Conservation (phyloP, 1,140 invertebrate species). For the Drosophila setifemur region DNA sequence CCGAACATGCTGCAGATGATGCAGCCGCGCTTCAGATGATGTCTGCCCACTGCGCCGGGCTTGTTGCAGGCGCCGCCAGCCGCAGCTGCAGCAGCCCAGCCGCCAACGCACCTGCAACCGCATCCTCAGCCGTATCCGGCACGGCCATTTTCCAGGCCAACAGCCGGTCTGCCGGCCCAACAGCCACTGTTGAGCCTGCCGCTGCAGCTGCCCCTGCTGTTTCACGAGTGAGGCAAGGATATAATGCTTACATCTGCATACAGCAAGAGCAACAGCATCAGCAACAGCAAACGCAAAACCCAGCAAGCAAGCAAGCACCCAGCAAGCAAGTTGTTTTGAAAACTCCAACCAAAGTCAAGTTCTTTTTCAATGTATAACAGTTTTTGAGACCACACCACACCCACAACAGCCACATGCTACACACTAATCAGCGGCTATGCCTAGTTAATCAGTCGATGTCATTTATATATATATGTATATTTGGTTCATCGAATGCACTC, state of each 20-base stretch:
- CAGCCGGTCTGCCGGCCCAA: slow-evolving; percentile 32
- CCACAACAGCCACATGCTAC: slow-evolving; percentile 24
- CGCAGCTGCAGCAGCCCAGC: slow-evolving; percentile 43
- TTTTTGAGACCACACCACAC: slow-evolving; percentile 64
- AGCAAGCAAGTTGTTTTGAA: slow-evolving; percentile 67
- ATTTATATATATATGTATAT: slow-evolving; percentile 27
- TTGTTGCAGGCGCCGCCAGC: slow-evolving; percentile 61
- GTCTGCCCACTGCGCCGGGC: slow-evolving; percentile 79
- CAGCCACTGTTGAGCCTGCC: slow-evolving; percentile 56
- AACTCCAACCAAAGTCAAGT: slow-evolving; percentile 63
- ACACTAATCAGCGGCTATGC: slow-evolving; percentile 57
- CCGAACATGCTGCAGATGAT: slow-evolving; percentile 87
- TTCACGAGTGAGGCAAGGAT: slow-evolving; percentile 55
- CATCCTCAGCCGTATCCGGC: slow-evolving; percentile 43
- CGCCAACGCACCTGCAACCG: slow-evolving; percentile 65
- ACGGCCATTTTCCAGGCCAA: slow-evolving; percentile 25
- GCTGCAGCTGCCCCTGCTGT: slow-evolving; percentile 60
- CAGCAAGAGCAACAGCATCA: slow-evolving; percentile 14
- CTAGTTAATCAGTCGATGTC: slow-evolving; percentile 48
- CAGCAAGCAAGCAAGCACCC: slow-evolving; percentile 49
- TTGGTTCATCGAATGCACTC: slow-evolving; percentile 53
- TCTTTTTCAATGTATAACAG: slow-evolving; percentile 75
- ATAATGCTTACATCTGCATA: slow-evolving; percentile 3
- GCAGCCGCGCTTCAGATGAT: slow-evolving; percentile 92
- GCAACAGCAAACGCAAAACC: too few species aligned